Conservation (phyloP, 2,797 vertebrate genomes). For the Trachurus trachurus region DNA sequence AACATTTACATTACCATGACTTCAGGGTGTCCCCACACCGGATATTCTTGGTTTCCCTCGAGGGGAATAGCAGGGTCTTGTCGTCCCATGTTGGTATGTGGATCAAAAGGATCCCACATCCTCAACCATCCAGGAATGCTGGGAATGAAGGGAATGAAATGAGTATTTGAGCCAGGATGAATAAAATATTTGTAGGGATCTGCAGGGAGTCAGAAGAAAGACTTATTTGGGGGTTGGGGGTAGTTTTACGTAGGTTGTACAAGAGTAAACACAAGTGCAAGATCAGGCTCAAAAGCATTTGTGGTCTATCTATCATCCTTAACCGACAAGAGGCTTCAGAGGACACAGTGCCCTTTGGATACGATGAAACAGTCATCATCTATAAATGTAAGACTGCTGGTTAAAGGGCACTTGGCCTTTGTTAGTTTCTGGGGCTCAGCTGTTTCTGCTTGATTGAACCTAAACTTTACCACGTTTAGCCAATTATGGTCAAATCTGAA, state of each 20-base stretch:
- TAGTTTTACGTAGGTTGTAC: neutral
- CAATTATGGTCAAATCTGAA: neutral
- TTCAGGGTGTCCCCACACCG: constrained; percentile 14
- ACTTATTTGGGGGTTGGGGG: neutral
- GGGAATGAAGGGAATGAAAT: constrained; percentile 56
- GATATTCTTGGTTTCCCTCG: constrained; percentile 17
- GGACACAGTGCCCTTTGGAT: neutral
- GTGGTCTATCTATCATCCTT: neutral
- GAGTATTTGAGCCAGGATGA: constrained; percentile 38
- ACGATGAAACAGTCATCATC: neutral
- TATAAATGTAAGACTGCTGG: neutral
- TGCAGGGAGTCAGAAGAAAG: constrained; percentile 9
- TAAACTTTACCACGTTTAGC: constrained; percentile 26
- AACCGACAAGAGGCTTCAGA: neutral
- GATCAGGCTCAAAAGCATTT: neutral
- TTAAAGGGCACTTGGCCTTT: constrained; percentile 15
- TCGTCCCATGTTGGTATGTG: constrained; percentile 50
- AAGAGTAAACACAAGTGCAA: neutral
- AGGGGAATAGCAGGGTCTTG: constrained; percentile 22
- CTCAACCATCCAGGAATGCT: constrained; percentile 48
- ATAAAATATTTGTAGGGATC: constrained; percentile 22
- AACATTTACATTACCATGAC: constrained; percentile 5
- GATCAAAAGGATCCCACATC: constrained; percentile 51
- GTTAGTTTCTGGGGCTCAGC: constrained; percentile 19
- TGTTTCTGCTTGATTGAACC: constrained; percentile 33